Percentiles rank a stretch among this genome's conserved stretches.
phyloP scores from a whole-genome alignment of 2,797 vertebrate species.

The Cetoscarus ocellatus region DNA sequence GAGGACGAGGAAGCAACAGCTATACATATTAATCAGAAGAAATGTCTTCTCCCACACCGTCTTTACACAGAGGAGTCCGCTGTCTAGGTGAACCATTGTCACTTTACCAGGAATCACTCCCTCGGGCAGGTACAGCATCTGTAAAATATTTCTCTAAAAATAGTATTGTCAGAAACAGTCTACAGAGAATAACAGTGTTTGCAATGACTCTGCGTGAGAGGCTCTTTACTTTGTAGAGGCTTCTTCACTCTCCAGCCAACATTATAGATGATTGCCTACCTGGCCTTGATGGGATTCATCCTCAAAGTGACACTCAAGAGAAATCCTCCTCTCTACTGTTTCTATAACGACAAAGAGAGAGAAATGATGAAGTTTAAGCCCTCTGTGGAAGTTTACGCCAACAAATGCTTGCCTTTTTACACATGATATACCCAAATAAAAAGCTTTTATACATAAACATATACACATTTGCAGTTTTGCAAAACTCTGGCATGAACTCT shows the following conservation, averaged over 20 bases:
- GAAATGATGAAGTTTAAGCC: neutral
- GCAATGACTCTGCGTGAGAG: constrained; percentile 8
- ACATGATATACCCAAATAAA: too few relatives aligned
- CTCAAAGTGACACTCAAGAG: neutral
- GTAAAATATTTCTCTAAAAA: constrained; percentile 28
- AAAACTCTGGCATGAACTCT: too few relatives aligned
- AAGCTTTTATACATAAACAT: too few relatives aligned
- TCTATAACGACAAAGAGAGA: constrained; percentile 1
- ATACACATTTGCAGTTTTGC: too few relatives aligned
- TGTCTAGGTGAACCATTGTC: constrained; percentile 18
- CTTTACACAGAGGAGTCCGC: constrained; percentile 20
- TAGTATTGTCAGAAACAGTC: constrained; percentile 10
- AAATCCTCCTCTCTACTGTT: constrained; percentile 9
- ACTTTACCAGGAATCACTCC: constrained; percentile 15
- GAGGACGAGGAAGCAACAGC: constrained; percentile 39
- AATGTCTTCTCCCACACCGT: constrained; percentile 44
- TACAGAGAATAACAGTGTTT: neutral
- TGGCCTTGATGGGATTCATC: constrained; percentile 6
- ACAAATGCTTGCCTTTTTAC: neutral
- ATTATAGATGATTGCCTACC: constrained; percentile 19
- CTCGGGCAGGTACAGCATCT: constrained; percentile 9
- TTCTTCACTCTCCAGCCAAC: constrained; percentile 30
- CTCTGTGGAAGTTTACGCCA: neutral
- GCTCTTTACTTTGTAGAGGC: constrained; percentile 16
- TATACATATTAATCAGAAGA: constrained; percentile 68